Conservation (phyloP, 2,888 invertebrate genomes). For the Dynastes hyllus region DNA sequence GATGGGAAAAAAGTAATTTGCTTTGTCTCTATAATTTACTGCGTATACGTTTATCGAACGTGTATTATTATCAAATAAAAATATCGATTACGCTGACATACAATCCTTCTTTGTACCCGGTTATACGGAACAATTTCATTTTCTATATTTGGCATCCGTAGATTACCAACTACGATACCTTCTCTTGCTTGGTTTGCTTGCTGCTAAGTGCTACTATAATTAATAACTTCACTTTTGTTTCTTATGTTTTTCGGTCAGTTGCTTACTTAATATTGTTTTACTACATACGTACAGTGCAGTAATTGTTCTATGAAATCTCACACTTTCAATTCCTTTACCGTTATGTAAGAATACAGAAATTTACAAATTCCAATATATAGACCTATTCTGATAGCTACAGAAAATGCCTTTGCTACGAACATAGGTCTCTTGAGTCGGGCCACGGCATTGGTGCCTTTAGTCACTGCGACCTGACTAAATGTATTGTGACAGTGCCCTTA, state of each 20-base stretch:
- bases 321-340: slow-evolving; percentile 21
- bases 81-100: slow-evolving; percentile 14
- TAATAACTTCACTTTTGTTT: slow-evolving; percentile 3
- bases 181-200: too few species aligned
- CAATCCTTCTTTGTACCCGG: background rate
- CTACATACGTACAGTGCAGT: background rate
- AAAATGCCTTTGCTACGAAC: too few species aligned
- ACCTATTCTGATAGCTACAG: too few species aligned
- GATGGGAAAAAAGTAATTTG: slow-evolving; percentile 49
- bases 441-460: too few species aligned
- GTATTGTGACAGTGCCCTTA: too few species aligned
- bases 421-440: too few species aligned
- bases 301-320: slow-evolving; percentile 1
- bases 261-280: background rate
- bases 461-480: too few species aligned
- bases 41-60: slow-evolving; percentile 3
- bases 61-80: slow-evolving; percentile 38
- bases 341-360: slow-evolving; percentile 7
- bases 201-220: background rate
- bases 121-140: slow-evolving; percentile 27
- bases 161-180: background rate
- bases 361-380: background rate
- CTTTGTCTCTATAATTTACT: background rate
- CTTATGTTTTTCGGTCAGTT: slow-evolving; percentile 3
- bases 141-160: slow-evolving; percentile 29